A percentile compares a stretch with the other conserved stretches of the same genome.
These are phyloP conservation scores for Eucera pruinosa DNA, from an alignment of 2,888 invertebrate species.

Conservation along the genomic window DNA sequence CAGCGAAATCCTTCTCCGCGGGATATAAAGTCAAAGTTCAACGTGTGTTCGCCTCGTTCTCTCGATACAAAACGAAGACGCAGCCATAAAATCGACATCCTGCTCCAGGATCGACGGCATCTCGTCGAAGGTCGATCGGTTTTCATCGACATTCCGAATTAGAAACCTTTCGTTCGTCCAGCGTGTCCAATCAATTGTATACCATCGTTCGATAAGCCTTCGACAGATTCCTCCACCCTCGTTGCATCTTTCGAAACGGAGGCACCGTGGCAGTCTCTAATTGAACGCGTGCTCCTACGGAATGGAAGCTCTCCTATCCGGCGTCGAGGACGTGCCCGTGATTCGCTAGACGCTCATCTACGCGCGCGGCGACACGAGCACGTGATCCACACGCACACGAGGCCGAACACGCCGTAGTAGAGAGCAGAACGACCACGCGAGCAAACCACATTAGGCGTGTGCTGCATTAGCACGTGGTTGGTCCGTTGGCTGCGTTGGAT, in stretches of 20 bases:
- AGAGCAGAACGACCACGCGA: constrained; percentile 32
- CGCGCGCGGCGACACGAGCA: constrained; percentile 1
- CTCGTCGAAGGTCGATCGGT: constrained; percentile 3
- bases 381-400: constrained; percentile 14
- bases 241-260: too few species aligned
- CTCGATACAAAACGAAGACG: background rate
- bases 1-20: background rate
- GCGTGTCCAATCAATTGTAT: background rate
- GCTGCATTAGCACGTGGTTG: constrained; percentile 68
- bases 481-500: constrained; percentile 60
- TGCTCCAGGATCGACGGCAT: background rate
- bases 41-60: constrained; percentile 3
- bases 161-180: background rate
- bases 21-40: constrained; percentile 19
- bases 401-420: background rate
- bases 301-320: too few species aligned
- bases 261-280: too few species aligned
- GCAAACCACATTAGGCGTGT: constrained; percentile 65
- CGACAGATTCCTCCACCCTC: background rate
- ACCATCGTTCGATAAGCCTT: background rate
- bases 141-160: background rate
- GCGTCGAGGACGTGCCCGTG: constrained; percentile 5
- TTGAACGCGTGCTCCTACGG: too few species aligned
- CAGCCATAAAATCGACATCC: background rate
- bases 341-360: background rate